Base-by-base conservation (phyloP, 2,888 invertebrate genomes). In the Sipha maydis region DNA sequence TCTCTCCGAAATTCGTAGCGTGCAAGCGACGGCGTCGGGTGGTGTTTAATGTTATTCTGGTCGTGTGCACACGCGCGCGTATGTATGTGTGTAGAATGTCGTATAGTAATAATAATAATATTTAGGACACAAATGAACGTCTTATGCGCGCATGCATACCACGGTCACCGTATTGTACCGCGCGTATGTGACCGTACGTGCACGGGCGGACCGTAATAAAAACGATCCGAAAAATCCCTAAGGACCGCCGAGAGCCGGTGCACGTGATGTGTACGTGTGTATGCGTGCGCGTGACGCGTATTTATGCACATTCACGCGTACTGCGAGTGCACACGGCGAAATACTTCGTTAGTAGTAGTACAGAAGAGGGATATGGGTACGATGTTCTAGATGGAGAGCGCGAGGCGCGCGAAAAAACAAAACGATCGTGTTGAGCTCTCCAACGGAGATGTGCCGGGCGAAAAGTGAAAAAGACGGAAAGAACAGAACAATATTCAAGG, bases 31-130 rank as follows among this genome's bases (percentile, higher is more conserved):
- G 48, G 31, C 25, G 69, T 38, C 41, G 69, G 82, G 82, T 69
- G n/a, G 80, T 83, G 69, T 71, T 71, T 83, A 31, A 69, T 83
- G 54, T 83, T 71, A 83, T 83, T 83, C 69, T 17, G 69, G 71
- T 71, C 71, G 69, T 83, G 41, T 41, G 61, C 61, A 56, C 56
- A 19, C 56, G 21, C 19, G 9, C 9, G 9, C 9, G 9, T 48
- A 48, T 48, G 9, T 48, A 48, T 48, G 9, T 48, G 9, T 48
- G 11, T 48, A 3, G 2, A 48, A 8, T 41, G 41, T 41, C 11
- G 11, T 34, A 56, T 19, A 56, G 11, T 19, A 19, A 56, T 19
- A 19, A 41, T 8, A 41, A 3, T 56, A 56, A 1, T 21, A 61
- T 21, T 21, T 21, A 25, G 61, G 61, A 61, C 21, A 5, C 61